Evolutionary conservation across 64 coral and sea anemone species (phyloP).

Genomic region (Pachyseris speciosa): DNA sequence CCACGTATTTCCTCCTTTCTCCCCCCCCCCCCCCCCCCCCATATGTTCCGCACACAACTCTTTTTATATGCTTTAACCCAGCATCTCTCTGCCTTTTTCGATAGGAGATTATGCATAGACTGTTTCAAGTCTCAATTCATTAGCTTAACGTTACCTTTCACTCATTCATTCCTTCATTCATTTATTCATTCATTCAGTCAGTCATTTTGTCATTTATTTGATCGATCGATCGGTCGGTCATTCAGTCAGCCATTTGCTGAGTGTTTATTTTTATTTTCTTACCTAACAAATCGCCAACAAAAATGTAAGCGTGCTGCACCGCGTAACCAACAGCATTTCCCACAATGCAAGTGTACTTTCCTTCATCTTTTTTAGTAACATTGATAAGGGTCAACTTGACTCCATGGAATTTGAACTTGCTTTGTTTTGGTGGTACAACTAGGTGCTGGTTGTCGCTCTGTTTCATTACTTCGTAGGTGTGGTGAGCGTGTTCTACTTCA

Average conservation of each 20-base stretch:
- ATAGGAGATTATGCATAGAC: no score
- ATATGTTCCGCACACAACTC: no score
- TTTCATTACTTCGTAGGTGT: slow-evolving; percentile 87
- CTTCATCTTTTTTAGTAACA: slow-evolving; percentile 79
- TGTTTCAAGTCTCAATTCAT: no score
- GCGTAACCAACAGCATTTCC: slow-evolving; percentile 86
- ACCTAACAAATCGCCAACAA: slow-evolving; percentile 38
- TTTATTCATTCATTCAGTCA: no score
- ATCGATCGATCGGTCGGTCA: no score
- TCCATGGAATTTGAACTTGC: slow-evolving; percentile 72
- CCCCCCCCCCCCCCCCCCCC: no score
- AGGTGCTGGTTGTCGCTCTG: slow-evolving; percentile 59
- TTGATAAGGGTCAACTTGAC: slow-evolving; percentile 80
- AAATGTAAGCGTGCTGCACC: slow-evolving; percentile 44
- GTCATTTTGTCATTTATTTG: no score
- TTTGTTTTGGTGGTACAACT: background rate
- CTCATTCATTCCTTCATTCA: no score
- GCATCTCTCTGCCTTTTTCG: no score
- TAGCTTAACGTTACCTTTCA: no score
- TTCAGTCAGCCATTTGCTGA: background rate
- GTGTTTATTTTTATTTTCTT: background rate
- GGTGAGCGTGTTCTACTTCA: background rate
- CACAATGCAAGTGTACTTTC: slow-evolving; percentile 88
- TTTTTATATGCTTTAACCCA: no score
- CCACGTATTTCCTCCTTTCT: no score